phyloP scores from a whole-genome alignment of 2,797 vertebrate genomes.

The Spheniscus humboldti region DNA sequence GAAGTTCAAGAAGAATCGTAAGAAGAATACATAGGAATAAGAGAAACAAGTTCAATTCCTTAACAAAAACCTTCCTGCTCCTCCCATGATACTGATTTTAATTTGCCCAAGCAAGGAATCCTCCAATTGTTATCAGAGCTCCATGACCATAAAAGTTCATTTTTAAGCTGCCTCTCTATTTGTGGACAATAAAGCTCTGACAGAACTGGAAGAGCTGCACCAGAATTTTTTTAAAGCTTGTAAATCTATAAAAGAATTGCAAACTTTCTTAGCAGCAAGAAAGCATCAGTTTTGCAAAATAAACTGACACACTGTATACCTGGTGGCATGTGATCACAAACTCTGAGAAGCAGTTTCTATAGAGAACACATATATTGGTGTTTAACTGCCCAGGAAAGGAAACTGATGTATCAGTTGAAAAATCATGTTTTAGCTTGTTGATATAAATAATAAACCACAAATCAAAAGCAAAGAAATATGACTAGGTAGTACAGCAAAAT shows the following conservation, averaged over 20 bases:
- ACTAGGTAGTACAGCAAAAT: background rate
- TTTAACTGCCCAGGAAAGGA: background rate
- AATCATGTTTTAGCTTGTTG: background rate
- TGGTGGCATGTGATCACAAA: background rate
- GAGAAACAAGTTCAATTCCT: background rate
- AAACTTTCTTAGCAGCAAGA: background rate
- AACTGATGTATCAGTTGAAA: background rate
- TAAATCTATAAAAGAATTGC: background rate
- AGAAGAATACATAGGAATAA: background rate
- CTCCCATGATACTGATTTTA: background rate
- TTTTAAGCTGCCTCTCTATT: background rate
- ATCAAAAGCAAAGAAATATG: background rate
- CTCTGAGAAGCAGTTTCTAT: background rate
- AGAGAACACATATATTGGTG: background rate
- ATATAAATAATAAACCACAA: background rate
- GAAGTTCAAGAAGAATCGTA: background rate
- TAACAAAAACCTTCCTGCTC: background rate
- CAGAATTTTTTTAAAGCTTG: background rate
- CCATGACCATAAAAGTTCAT: background rate
- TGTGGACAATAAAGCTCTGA: background rate
- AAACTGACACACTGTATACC: background rate
- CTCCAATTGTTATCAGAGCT: background rate
- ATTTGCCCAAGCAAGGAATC: background rate
- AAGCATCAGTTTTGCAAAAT: background rate
- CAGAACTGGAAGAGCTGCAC: background rate